These are phyloP conservation scores for Sebastes nivosus DNA, from an alignment of 2,797 vertebrate genomes.

Conservation along the genomic window DNA sequence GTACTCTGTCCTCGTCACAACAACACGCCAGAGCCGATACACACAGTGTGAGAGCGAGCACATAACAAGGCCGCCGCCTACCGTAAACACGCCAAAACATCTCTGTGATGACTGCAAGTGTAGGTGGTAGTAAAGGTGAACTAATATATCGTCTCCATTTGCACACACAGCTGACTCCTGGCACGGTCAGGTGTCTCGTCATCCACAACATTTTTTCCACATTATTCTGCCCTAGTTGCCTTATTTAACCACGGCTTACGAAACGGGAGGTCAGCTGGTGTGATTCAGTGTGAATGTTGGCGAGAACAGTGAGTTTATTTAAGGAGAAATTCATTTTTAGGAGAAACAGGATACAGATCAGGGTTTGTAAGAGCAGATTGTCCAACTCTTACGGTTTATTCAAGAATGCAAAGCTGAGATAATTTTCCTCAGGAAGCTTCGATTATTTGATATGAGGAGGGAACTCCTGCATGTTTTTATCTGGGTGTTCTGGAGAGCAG, in stretches of 20 bases:
- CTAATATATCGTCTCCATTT: not conserved
- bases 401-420: not conserved
- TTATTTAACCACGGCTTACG: conserved; percentile 18
- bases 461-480: not conserved
- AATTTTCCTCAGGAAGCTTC: not conserved
- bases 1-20: conserved; percentile 61
- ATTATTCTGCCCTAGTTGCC: conserved; percentile 50
- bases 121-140: not conserved
- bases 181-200: not conserved
- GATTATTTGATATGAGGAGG: not conserved
- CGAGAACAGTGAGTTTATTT: not conserved
- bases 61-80: not conserved
- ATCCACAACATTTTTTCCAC: not conserved
- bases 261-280: conserved; percentile 9
- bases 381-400: not conserved
- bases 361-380: not conserved
- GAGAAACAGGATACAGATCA: conserved; percentile 6
- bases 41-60: conserved; percentile 6
- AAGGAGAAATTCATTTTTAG: not conserved
- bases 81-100: conserved; percentile 13
- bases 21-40: conserved; percentile 29
- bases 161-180: not conserved
- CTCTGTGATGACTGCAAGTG: not conserved
- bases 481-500: not conserved
- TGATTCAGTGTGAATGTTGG: not conserved